Percentiles rank a stretch among this genome's conserved stretches.
These are phyloP conservation scores for Osmoderma eremita DNA, from an alignment of 2,888 invertebrate species.

Conservation along the genomic window DNA sequence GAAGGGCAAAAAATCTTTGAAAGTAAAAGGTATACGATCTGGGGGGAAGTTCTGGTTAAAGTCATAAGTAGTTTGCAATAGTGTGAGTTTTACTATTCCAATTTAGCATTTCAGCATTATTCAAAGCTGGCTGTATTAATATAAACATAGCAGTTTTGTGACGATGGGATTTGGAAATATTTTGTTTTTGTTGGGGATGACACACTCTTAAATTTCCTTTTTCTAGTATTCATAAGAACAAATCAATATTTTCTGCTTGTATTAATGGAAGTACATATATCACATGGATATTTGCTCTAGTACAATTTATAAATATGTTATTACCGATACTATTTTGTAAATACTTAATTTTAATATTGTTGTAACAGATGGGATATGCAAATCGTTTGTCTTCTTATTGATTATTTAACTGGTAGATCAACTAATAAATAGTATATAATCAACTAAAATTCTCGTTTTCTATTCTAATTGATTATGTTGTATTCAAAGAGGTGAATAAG, in stretches of 20 bases:
- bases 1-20: constrained; percentile 68
- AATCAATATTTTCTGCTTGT: neutral
- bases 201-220: neutral
- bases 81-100: neutral
- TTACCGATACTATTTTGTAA: neutral
- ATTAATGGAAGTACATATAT: constrained; percentile 19
- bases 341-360: constrained; percentile 17
- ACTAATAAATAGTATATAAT: constrained; percentile 18
- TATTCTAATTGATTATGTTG: constrained; percentile 5
- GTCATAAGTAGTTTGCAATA: constrained; percentile 51
- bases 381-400: constrained; percentile 8
- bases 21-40: constrained; percentile 74
- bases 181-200: neutral
- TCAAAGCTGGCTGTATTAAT: neutral
- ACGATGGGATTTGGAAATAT: neutral
- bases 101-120: constrained; percentile 4
- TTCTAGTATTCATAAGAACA: neutral
- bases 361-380: neutral
- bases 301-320: constrained; percentile 16
- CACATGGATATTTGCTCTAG: neutral
- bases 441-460: neutral
- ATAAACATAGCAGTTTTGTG: neutral
- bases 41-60: constrained; percentile 78
- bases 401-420: neutral
- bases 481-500: neutral